A percentile compares a stretch with the other conserved stretches of the same genome.
Evolutionary conservation across 2,888 invertebrate genomes (phyloP).

Genomic region (Melanotus villosus): DNA sequence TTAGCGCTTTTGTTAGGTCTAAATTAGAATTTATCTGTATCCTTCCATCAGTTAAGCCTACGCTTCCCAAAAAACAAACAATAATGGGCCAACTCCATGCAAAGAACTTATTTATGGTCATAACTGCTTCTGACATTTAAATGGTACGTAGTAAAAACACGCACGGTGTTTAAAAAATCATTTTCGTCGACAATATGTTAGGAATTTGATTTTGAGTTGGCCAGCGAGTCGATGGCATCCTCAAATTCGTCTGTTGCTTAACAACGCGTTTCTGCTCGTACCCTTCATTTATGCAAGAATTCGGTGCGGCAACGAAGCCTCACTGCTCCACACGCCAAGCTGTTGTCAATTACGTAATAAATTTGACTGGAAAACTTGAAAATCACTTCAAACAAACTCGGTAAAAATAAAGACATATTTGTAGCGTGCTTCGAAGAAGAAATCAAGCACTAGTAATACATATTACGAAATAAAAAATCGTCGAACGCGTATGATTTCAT

Average conservation of each 20-base stretch:
- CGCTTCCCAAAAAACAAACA: slow-evolving; percentile 30
- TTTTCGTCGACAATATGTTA: slow-evolving; percentile 11
- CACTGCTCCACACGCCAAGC: slow-evolving; percentile 1
- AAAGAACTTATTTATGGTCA: slow-evolving; percentile 30
- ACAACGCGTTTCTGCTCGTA: slow-evolving; percentile 14
- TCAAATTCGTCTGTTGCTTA: slow-evolving; percentile 25
- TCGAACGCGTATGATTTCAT: neutral
- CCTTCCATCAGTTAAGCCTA: slow-evolving; percentile 30
- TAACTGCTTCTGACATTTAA: slow-evolving; percentile 27
- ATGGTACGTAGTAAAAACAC: slow-evolving; percentile 16
- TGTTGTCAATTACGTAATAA: neutral
- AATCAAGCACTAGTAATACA: neutral
- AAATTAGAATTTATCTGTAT: slow-evolving; percentile 37
- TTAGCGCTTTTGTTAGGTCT: slow-evolving; percentile 35
- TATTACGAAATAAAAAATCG: neutral
- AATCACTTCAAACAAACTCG: neutral
- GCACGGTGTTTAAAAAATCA: slow-evolving; percentile 24
- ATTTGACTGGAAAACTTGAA: neutral
- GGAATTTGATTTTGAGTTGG: slow-evolving; percentile 19
- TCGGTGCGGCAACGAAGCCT: neutral
- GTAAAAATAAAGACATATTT: neutral
- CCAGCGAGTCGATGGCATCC: neutral
- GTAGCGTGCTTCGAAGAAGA: neutral
- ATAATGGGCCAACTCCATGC: slow-evolving; percentile 37
- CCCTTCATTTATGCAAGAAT: neutral